A percentile compares a stretch with the other conserved stretches of the same genome.
These are phyloP conservation scores for Hyles lineata DNA, from an alignment of 2,888 invertebrate genomes.

Conservation along the genomic window DNA sequence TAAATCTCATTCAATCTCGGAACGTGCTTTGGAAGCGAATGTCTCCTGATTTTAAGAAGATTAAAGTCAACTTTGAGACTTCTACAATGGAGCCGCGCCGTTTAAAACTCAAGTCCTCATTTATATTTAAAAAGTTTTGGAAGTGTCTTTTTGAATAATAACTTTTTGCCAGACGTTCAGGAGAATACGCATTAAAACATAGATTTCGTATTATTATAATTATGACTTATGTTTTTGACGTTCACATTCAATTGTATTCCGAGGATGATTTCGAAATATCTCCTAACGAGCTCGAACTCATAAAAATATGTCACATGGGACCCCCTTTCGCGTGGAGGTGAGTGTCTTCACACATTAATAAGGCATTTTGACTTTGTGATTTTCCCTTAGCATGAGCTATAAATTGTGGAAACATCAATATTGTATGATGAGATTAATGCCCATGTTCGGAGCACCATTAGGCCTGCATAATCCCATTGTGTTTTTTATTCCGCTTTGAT, in stretches of 20 bases:
- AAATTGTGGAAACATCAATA: constrained; percentile 82
- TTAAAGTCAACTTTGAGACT: constrained; percentile 69
- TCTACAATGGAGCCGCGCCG: constrained; percentile 61
- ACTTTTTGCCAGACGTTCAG: constrained; percentile 55
- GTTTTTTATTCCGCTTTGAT: constrained; percentile 72
- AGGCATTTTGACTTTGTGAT: constrained; percentile 79
- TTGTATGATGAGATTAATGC: constrained; percentile 83
- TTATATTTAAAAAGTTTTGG: constrained; percentile 59
- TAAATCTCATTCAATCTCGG: constrained; percentile 75
- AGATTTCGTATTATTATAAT: constrained; percentile 69
- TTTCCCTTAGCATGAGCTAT: constrained; percentile 69
- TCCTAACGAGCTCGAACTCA: constrained; percentile 77
- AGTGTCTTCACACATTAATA: constrained; percentile 83
- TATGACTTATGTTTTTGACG: constrained; percentile 76
- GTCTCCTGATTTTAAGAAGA: constrained; percentile 73
- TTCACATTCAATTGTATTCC: constrained; percentile 83
- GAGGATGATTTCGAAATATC: constrained; percentile 70
- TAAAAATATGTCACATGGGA: constrained; percentile 74
- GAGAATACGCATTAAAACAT: constrained; percentile 56
- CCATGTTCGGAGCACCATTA: constrained; percentile 82
- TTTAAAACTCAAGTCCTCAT: constrained; percentile 57
- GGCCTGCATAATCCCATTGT: constrained; percentile 81
- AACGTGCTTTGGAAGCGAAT: constrained; percentile 79
- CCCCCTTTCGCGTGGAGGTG: constrained; percentile 69
- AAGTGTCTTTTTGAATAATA: constrained; percentile 55